Evolutionary conservation across 2,113 vertebrate genomes (phyloP), one percentile per base, ranked within the genome.

Genomic region (Macquaria ambigua): DNA sequence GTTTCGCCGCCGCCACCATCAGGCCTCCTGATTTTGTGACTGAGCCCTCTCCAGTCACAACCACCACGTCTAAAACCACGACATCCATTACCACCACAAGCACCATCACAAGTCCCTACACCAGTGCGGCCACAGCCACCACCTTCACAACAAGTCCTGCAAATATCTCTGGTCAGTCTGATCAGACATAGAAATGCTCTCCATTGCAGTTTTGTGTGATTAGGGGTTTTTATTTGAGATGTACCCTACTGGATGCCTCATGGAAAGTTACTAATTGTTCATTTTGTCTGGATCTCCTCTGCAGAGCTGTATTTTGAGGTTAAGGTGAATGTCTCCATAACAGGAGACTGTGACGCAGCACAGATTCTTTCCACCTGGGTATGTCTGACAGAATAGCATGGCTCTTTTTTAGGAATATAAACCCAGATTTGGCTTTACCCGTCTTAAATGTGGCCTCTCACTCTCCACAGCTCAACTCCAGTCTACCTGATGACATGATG

Each of bases 291-390:
- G 9, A 10, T 86, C 28, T 74, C 20, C 20, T 70, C 39, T 39
- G 52, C 77, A 94, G 94, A 87, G 56, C 25, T 94, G 41, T 96
- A 94, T 64, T 96, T 95, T 86, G 91, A 93, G 77, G 94, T 96
- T 0, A 79, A 43, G 46, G 25, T 93, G 62, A 96, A 94, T 0
- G 89, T 95, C 56, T 92, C 93, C 12, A 68, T 96, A 18, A 87
- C 7, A 9, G 94, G 91, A 56, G 10, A 64, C 6, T 23, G 28
- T 48, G 71, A 96, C 34, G 71, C 91, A 28, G 66, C 86, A 11
- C 39, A 50, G 34, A 72, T 81, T 52, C 82, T 96, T 39, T 59
- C 41, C 62, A 64, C 0, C 14, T 96, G 96, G 96, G 96, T 96
- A 90, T 7, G 90, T 79, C 15, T 62, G 39, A 71, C 48, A 74